Evolutionary conservation across 2,888 invertebrate species (phyloP), one percentile per base, ranked within the genome.

Genomic region (Agrilus mali): DNA sequence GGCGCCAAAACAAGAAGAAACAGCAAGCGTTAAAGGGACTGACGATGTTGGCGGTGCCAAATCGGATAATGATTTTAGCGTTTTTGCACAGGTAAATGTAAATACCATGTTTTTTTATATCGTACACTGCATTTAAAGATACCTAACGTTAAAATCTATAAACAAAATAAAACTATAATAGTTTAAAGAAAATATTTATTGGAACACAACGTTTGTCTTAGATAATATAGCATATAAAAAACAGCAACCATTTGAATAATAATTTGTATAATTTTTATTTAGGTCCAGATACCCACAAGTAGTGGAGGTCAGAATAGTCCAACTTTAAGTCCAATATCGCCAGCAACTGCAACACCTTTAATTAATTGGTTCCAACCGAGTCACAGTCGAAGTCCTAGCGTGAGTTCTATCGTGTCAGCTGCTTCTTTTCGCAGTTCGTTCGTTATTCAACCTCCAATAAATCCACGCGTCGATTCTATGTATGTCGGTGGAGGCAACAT

Each of bases 61-160:
- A 43, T 57, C 58, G 13, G 66, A 66, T 47, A 69, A 69, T 42
- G 72, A 73, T 55, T 68, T 69, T 45, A 71, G 69, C 50, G 69
- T 72, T 7, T 73, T 72, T 50, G 72, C 71, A 8, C 65, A 68
- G 41, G 70, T 72, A 45, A 55, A 67, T 53, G 48, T 62, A 20
- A 20, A n/a, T n/a, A n/a, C n/a, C n/a, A n/a, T n/a, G n/a, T n/a
- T n/a, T n/a, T n/a, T n/a, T n/a, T n/a, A n/a, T n/a, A n/a, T n/a
- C n/a, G n/a, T n/a, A n/a, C n/a, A n/a, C n/a, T n/a, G n/a, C n/a
- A n/a, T n/a, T n/a, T n/a, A n/a, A n/a, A n/a, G n/a, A n/a, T n/a
- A n/a, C n/a, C n/a, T n/a, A n/a, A n/a, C n/a, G n/a, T n/a, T n/a
- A n/a, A n/a, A n/a, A n/a, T n/a, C n/a, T n/a, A n/a, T n/a, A n/a